Evolutionary conservation across 30 jellyfish, hydroid and myxozoan species (phyloP).

Genomic region (Sanderia malayensis): DNA sequence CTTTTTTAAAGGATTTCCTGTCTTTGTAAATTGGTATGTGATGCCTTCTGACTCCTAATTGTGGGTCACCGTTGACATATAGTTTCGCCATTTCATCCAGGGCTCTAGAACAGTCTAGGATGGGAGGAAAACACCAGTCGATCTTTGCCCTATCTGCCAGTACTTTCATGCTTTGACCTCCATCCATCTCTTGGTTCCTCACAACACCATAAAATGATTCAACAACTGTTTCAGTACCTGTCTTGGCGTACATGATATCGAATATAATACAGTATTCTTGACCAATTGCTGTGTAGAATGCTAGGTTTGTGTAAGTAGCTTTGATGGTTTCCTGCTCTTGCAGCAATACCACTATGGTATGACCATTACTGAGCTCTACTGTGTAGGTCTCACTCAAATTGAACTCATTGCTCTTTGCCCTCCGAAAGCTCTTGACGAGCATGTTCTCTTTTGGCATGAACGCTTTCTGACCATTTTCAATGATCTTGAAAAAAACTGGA

Average conservation of each 20-base stretch:
- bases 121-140: constrained; percentile 33
- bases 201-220: constrained; percentile 42
- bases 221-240: constrained; percentile 57
- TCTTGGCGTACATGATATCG: constrained; percentile 33
- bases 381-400: constrained; percentile 12
- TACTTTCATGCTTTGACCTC: constrained; percentile 43
- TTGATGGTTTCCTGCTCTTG: constrained; percentile 27
- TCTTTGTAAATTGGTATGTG: constrained; percentile 28
- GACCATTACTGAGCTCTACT: constrained; percentile 12
- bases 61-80: constrained; percentile 15
- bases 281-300: constrained; percentile 38
- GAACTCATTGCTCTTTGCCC: not conserved
- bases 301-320: constrained; percentile 25
- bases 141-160: constrained; percentile 13
- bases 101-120: constrained; percentile 34
- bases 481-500: constrained; percentile 1
- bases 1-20: constrained; percentile 1
- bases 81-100: constrained; percentile 28
- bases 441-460: constrained; percentile 5
- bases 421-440: constrained; percentile 24
- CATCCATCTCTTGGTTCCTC: constrained; percentile 52
- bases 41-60: constrained; percentile 20
- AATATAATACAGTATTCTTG: constrained; percentile 38
- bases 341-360: constrained; percentile 7
- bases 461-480: constrained; percentile 2